A percentile compares a stretch with the other conserved stretches of the same genome.
phyloP scores from a whole-genome alignment of 2,888 invertebrate genomes.

The Biston betularia region DNA sequence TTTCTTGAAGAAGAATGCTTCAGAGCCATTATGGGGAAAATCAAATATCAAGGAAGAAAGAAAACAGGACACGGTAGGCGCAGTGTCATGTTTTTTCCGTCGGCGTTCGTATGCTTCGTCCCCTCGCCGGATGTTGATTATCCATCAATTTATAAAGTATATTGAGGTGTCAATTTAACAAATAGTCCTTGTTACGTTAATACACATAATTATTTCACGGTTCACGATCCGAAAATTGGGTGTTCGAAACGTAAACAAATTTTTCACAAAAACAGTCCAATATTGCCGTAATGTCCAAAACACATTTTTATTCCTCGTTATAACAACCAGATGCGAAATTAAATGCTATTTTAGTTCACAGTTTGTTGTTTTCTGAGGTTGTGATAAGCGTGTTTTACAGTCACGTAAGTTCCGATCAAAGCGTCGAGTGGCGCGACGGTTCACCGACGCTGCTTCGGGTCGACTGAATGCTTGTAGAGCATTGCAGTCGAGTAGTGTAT shows the following conservation, averaged over 20 bases:
- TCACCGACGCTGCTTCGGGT: constrained; percentile 78
- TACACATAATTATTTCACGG: constrained; percentile 62
- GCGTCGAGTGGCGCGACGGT: constrained; percentile 82
- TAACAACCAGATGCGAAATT: constrained; percentile 32
- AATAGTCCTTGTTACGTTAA: constrained; percentile 67
- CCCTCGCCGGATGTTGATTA: constrained; percentile 81
- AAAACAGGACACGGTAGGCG: constrained; percentile 80
- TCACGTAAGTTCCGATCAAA: constrained; percentile 72
- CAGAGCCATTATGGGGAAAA: constrained; percentile 78
- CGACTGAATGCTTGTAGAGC: constrained; percentile 78
- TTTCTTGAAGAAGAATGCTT: constrained; percentile 67
- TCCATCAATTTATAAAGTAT: constrained; percentile 83
- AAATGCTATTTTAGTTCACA: constrained; percentile 43
- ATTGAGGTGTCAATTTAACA: constrained; percentile 70
- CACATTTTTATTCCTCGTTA: constrained; percentile 28
- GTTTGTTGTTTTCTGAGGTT: constrained; percentile 65
- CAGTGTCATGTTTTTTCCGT: constrained; percentile 86
- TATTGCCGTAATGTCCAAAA: constrained; percentile 46
- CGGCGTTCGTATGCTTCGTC: constrained; percentile 78
- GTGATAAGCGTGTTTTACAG: constrained; percentile 78
- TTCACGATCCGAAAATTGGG: constrained; percentile 40
- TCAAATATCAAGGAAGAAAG: constrained; percentile 82
- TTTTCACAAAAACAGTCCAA: constrained; percentile 69
- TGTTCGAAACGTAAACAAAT: constrained; percentile 50
- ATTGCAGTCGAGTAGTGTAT: constrained; percentile 81